Evolutionary conservation across 2,797 vertebrate genomes (phyloP).

Genomic region (Galago senegalensis): DNA sequence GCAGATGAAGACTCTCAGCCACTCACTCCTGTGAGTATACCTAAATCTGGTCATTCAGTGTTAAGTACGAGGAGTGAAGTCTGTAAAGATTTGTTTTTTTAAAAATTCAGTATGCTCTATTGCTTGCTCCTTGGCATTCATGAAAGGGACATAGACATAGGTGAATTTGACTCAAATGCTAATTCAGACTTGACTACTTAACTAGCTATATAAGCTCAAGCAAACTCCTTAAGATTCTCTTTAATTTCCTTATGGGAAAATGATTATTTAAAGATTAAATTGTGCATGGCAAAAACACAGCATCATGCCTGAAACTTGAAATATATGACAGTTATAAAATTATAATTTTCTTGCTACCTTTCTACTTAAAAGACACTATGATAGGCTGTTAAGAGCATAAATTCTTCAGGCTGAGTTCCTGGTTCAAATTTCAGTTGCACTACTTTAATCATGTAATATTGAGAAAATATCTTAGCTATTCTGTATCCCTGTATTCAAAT

Average conservation of each 20-base stretch:
- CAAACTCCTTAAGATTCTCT: not conserved
- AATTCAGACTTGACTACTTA: not conserved
- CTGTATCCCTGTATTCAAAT: not conserved
- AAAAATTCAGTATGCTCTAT: not conserved
- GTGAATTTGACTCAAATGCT: not conserved
- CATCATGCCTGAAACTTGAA: not conserved
- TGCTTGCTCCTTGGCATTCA: not conserved
- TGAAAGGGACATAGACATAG: not conserved
- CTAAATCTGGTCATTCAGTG: not conserved
- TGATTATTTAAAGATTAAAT: not conserved
- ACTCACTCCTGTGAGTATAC: not conserved
- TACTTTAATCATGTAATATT: not conserved
- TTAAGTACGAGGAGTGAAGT: not conserved
- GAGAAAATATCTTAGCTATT: not conserved
- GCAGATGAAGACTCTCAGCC: not conserved
- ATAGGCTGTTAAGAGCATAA: not conserved
- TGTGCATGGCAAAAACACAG: not conserved
- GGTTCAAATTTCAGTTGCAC: not conserved
- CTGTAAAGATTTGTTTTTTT: not conserved
- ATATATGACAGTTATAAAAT: not conserved
- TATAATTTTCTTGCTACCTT: not conserved
- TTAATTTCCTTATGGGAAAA: not conserved
- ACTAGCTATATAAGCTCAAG: not conserved
- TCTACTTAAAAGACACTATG: not conserved
- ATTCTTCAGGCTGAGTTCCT: not conserved